Base-by-base conservation (phyloP, 2,888 invertebrate genomes). In the Macrophya alboannulata region DNA sequence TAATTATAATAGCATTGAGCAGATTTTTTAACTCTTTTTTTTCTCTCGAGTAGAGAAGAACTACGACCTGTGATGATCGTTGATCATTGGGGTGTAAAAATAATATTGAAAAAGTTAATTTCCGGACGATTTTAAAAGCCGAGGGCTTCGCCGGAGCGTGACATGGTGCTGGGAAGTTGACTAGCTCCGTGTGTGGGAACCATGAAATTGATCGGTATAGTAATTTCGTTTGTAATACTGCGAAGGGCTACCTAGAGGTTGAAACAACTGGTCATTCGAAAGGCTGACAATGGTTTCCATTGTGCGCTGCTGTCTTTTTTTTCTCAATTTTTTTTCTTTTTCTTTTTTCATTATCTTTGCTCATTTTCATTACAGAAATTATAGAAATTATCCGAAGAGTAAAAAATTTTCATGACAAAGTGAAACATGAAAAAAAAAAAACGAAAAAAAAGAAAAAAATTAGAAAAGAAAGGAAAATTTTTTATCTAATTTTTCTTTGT, bases 21-120 rank as follows among this genome's bases (percentile, higher is more conserved):
- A 12, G 15, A 65, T 31, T 65, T 65, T 31, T 31, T 2, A 72
- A 17, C 9, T n/a, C n/a, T n/a, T n/a, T 40, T 72, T 9, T 3
- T 5, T 31, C 12, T 25, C 21, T 76, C 76, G 51, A 8, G 48
- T 25, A 15, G 43, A 43, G 17, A 4, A 51, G 17, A 51, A 6
- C 51, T 51, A 17, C 51, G 51, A 51, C n/a, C 6, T 31, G 31
- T 31, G 31, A 2, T n/a, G n/a, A n/a, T 55, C 55, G 55, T 8
- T n/a, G n/a, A 55, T 55, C 8, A 55, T 25, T 15, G 62, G 81
- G 43, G 59, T 59, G 77, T 62, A 31, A 62, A 81, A 62, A 81
- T 59, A 81, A 81, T 81, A 81, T 81, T 81, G 81, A 81, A 81
- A 31, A 81, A 62, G 81, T 62, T 43, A 62, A 81, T 81, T 81